Conservation (phyloP, 1,140 invertebrate genomes). For the Bombus consobrinus region DNA sequence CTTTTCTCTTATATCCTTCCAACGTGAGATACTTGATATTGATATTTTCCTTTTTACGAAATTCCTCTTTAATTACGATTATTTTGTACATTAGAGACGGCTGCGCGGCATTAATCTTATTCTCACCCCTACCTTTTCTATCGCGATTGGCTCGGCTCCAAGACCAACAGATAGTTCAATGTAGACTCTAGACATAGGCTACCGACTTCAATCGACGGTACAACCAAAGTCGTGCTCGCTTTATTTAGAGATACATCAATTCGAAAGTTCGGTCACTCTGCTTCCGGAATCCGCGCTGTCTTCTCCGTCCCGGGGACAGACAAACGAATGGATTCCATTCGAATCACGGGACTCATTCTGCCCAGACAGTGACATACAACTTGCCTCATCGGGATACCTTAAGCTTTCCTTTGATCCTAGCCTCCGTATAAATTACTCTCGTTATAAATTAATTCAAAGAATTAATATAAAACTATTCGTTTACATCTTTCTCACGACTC, state of each 20-base stretch:
- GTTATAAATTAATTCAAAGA: background rate
- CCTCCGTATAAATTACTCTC: slow-evolving; percentile 2
- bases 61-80: background rate
- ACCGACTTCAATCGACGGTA: slow-evolving; percentile 49
- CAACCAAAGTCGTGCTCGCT: slow-evolving; percentile 32
- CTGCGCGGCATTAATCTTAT: slow-evolving; percentile 35
- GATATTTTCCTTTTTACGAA: too few species aligned
- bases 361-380: background rate
- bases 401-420: slow-evolving; percentile 3
- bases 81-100: slow-evolving; percentile 15
- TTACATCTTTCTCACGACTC: background rate
- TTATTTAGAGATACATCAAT: slow-evolving; percentile 57
- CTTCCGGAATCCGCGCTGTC: slow-evolving; percentile 47
- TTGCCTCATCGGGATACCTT: background rate
- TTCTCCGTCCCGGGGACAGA: background rate
- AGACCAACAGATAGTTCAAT: slow-evolving; percentile 57
- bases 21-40: background rate
- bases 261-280: slow-evolving; percentile 26
- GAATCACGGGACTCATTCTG: background rate
- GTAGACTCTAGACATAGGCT: slow-evolving; percentile 34
- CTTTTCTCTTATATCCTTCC: background rate
- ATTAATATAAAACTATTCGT: background rate
- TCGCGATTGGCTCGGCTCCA: slow-evolving; percentile 43
- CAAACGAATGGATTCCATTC: background rate
- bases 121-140: slow-evolving; percentile 46